Evolutionary conservation across 2,888 invertebrate species (phyloP), one percentile per base, ranked within the genome.

Genomic region (Helicoverpa assulta): DNA sequence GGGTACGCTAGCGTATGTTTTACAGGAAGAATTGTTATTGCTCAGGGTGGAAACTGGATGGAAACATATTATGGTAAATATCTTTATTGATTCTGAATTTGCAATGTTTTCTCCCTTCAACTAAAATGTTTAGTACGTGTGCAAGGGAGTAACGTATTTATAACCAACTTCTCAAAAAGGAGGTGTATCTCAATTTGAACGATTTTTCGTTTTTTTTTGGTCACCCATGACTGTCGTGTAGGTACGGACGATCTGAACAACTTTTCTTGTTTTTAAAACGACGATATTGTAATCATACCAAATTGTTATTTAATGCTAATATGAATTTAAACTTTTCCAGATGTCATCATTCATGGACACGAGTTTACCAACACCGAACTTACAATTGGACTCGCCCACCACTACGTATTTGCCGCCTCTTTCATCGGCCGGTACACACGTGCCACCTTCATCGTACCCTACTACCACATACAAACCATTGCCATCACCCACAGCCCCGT

Each of bases 1-100:
- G 75, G 95, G 95, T 70, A 94, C 95, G 8, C 77, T 95, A 50
- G 95, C 93, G 50, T 95, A 91, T 85, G 88, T 95, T 78, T 78
- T 94, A 62, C 87, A 90, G 74, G 94, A 94, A 73, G 88, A 91
- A 85, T 86, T 89, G 73, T 86, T 95, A 73, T 82, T 95, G 61
- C 78, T 95, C 60, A 89, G 93, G 74, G 92, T 92, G 21, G 86
- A 89, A 73, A 82, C 84, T 50, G 93, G 93, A 51, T 95, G 95
- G 95, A 90, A 91, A 80, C 78, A 91, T 80, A 87, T 95, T 75
- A 70, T 86, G 86, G 95, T 95, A 85, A 88, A 67, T 66, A 67
- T 26, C 47, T 26, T 66, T 66, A 72, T 72, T 70, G 66, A 50
- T 47, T n/a, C 47, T 47, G n/a, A 47, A 47, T 47, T n/a, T n/a